Evolutionary conservation across 1,140 invertebrate species (phyloP), one percentile per base, ranked within the genome.

Genomic region (Leptonema lineaticorne): DNA sequence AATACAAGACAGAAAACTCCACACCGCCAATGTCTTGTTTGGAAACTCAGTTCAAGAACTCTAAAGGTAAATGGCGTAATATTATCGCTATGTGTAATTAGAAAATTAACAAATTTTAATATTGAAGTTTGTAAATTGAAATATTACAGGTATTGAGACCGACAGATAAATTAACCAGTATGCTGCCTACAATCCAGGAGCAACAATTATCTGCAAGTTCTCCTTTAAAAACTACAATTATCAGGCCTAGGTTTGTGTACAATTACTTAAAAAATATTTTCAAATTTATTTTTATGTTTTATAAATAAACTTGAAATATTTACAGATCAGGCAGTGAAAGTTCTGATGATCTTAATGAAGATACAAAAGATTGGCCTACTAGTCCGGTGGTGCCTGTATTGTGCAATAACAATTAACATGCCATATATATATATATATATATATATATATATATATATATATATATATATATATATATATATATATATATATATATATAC

Each of bases 141-240:
- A 5, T 41, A 14, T 41, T 41, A 57, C 81, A 88, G 74, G 84
- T 89, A 69, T 79, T 90, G 68, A 85, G 90, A 60, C 90, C 90
- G 1, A 92, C 89, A 59, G 89, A 90, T 75, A 88, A 87, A 71
- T 85, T 91, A 60, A 88, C 84, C 24, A 87, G 87, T 6, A 84
- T 88, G 50, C 79, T 92, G 73, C 89, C 89, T 53, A 90, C 87
- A 71, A 92, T 92, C 75, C 86, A 88, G 75, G 90, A 92, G 76
- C 85, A 88, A 68, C 76, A 80, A 29, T 59, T 45, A 30, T 26
- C 62, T 1, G 33, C 41, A 1, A 37, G 71, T 77, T 69, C 79
- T 79, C 37, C 79, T 78, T 65, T 79, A 83, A 73, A 77, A 62
- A 46, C 24, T 9, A 20, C 81, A 62, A 82, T 82, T 67, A 82